A percentile compares a stretch with the other conserved stretches of the same genome.
These are phyloP conservation scores for Onychostruthus taczanowskii DNA, from an alignment of 2,113 vertebrate species.

Conservation along the genomic window DNA sequence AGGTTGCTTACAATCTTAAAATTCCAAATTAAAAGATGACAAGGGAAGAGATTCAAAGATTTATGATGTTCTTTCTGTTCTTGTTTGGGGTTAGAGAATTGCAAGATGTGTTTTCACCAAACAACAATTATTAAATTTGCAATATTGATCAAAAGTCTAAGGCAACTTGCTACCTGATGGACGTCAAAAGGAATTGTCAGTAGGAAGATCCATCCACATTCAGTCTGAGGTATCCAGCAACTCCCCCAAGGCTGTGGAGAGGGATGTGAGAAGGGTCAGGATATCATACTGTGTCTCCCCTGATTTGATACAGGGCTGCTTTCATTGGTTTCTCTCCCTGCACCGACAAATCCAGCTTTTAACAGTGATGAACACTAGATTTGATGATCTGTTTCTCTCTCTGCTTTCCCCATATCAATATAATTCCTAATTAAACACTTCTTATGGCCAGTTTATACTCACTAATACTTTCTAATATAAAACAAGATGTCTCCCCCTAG, in stretches of 20 bases:
- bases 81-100: not conserved
- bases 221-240: not conserved
- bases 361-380: not conserved
- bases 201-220: not conserved
- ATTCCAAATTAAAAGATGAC: not conserved
- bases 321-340: not conserved
- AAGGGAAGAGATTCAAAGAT: not conserved
- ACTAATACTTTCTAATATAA: conserved; percentile 42
- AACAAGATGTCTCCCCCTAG: conserved; percentile 52
- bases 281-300: fast-evolving
- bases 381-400: not conserved
- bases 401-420: not conserved
- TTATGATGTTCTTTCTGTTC: not conserved
- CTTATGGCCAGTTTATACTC: conserved; percentile 26
- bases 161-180: not conserved
- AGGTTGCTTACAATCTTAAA: conserved; percentile 36
- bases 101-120: fast-evolving
- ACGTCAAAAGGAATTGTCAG: not conserved
- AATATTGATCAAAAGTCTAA: not conserved
- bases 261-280: not conserved
- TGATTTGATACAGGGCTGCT: not conserved
- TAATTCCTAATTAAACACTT: conserved; percentile 47
- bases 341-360: not conserved
- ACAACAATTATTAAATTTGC: not conserved
- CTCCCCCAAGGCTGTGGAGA: not conserved